Percentiles rank a stretch among this genome's conserved stretches.
Evolutionary conservation across 2,888 invertebrate genomes (phyloP).

Genomic region (Aphelenchoides bicaudatus): DNA sequence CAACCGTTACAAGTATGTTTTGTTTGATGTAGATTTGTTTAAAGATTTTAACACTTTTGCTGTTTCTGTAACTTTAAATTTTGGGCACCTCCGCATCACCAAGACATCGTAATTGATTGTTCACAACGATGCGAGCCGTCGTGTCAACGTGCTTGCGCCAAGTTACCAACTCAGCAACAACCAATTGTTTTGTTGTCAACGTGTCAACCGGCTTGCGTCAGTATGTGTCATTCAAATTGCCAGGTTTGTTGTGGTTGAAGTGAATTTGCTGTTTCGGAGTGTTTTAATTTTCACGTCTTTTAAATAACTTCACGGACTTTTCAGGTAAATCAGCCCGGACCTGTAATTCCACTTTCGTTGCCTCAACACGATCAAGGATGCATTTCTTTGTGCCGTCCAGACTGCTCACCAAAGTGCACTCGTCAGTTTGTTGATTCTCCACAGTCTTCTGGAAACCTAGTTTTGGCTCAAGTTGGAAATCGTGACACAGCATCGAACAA

Average conservation of each 20-base stretch:
- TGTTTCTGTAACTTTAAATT: too few species aligned
- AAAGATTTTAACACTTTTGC: too few species aligned
- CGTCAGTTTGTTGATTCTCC: conserved; percentile 4
- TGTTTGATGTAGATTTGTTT: too few species aligned
- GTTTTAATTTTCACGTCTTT: too few species aligned
- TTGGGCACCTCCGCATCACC: neutral
- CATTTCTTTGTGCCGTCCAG: neutral
- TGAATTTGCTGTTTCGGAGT: too few species aligned
- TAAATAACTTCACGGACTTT: too few species aligned
- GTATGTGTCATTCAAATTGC: conserved; percentile 19
- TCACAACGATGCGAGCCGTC: conserved; percentile 10
- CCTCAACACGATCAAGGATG: neutral
- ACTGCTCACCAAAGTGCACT: neutral
- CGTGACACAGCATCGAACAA: neutral
- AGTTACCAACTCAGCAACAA: conserved; percentile 1
- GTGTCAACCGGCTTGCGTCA: conserved; percentile 16
- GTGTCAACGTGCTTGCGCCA: conserved; percentile 14
- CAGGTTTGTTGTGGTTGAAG: too few species aligned
- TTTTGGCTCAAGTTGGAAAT: conserved; percentile 4
- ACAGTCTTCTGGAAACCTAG: neutral
- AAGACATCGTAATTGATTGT: conserved; percentile 3
- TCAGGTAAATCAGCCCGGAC: conserved; percentile 7
- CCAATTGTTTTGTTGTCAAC: neutral
- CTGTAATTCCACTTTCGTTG: too few species aligned
- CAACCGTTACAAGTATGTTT: neutral